Conservation (phyloP, 2,888 invertebrate species). For the Clanis bilineata region DNA sequence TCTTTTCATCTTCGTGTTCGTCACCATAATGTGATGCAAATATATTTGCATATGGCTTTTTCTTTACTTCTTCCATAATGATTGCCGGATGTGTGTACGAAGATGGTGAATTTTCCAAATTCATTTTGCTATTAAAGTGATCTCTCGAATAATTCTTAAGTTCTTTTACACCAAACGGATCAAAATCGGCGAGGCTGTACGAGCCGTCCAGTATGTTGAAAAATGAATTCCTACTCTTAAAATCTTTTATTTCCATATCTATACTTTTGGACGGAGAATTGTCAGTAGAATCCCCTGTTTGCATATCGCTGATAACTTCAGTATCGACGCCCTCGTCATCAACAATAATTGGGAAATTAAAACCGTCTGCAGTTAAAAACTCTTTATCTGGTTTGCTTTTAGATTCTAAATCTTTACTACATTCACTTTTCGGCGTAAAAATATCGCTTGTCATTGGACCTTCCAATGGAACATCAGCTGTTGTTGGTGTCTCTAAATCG, state of each 20-base stretch:
- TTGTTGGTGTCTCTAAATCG: constrained; percentile 77
- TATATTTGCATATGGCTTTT: constrained; percentile 67
- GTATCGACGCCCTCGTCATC: constrained; percentile 57
- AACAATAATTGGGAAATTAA: constrained; percentile 66
- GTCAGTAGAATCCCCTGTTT: constrained; percentile 43
- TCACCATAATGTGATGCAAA: constrained; percentile 52
- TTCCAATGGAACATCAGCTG: constrained; percentile 69
- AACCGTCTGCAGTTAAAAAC: constrained; percentile 62
- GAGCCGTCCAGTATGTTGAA: constrained; percentile 77
- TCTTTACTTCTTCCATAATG: constrained; percentile 70
- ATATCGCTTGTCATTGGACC: constrained; percentile 57
- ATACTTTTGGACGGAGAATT: constrained; percentile 51
- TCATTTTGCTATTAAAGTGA: constrained; percentile 55
- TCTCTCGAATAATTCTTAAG: constrained; percentile 50
- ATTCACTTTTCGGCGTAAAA: constrained; percentile 62
- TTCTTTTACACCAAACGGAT: constrained; percentile 70
- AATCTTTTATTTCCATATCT: constrained; percentile 28
- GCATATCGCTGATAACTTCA: constrained; percentile 43
- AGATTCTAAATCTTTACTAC: constrained; percentile 49
- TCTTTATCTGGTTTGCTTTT: constrained; percentile 53
- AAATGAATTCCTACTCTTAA: constrained; percentile 49
- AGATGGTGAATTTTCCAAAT: constrained; percentile 47
- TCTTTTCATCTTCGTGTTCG: constrained; percentile 51
- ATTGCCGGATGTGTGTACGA: constrained; percentile 66
- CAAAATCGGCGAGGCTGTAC: constrained; percentile 68